Percentiles rank a stretch among this genome's conserved stretches.
Evolutionary conservation across 2,113 vertebrate genomes (phyloP).

Genomic region (Actenoides lindsayi): DNA sequence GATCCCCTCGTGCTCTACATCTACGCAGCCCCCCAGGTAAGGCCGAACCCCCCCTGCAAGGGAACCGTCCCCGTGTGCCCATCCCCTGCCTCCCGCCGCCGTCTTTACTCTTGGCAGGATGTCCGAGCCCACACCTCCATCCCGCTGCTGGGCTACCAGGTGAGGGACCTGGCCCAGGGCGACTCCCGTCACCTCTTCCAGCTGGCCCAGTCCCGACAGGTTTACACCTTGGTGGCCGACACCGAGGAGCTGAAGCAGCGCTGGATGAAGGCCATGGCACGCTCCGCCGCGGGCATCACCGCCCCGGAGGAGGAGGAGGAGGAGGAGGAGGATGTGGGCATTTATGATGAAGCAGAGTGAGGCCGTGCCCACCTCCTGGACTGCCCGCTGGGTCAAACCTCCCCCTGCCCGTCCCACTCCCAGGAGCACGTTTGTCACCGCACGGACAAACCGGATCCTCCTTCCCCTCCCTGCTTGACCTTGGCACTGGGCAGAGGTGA

Average conservation of each 20-base stretch:
- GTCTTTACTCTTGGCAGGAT: constrained; percentile 56
- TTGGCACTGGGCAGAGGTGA: accelerated
- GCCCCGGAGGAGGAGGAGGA: background rate
- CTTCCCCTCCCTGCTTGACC: background rate
- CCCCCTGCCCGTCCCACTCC: background rate
- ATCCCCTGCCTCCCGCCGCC: background rate
- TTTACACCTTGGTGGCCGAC: constrained; percentile 72
- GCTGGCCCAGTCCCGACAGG: constrained; percentile 74
- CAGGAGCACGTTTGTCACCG: accelerated
- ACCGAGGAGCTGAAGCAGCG: constrained; percentile 66
- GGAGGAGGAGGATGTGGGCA: background rate
- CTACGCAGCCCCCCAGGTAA: constrained; percentile 80
- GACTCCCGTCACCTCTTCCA: constrained; percentile 72
- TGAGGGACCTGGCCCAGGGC: constrained; percentile 34
- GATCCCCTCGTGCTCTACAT: constrained; percentile 80
- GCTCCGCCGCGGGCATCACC: constrained; percentile 12
- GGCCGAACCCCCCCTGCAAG: background rate
- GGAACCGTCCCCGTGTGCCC: background rate
- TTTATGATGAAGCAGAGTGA: constrained; percentile 39
- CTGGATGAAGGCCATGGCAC: constrained; percentile 69
- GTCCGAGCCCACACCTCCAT: constrained; percentile 77
- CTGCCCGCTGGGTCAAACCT: background rate
- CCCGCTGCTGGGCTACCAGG: constrained; percentile 78
- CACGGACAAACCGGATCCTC: accelerated
- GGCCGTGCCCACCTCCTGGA: background rate